Base-by-base conservation (phyloP, 2,113 vertebrate genomes). In the Microtus montanus region DNA sequence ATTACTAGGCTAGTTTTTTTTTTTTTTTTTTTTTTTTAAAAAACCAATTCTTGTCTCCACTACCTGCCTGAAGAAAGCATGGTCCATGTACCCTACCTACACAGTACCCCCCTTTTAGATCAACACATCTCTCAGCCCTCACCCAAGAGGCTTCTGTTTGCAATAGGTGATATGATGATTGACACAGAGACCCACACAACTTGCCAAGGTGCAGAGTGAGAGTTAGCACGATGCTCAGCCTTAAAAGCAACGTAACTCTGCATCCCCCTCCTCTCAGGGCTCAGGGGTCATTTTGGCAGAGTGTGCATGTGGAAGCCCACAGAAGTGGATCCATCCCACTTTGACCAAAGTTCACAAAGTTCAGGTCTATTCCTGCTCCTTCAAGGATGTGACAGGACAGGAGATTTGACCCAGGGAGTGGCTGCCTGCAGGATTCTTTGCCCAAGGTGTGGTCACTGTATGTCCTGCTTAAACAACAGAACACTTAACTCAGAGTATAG, bases 361-460 rank as follows among this genome's bases (percentile, higher is more conserved):
- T 58, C 58, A 58, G 58, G 19, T 0, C 58, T 58, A 20, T 58
- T 58, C 19, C 19, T 58, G 58, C 58, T 58, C 58, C 14, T 58
- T 58, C 19, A 58, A 58, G 19, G 58, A 58, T 58, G 58, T 58
- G 58, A 20, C 58, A 58, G 58, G 58, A 58, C 58, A 20, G 19
- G 6, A 58, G 19, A 19, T 58, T 58, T 58, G 5, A 58, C 6
- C 19, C 58, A 58, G 19, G 19, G 58, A 58, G 58, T 7, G 58
- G 17, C 0, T 58, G 54, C 17, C 5, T 58, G 5, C 17, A 0
- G 17, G 19, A 58, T 58, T 1, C 19, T 58, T 58, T 0, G 58
- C 19, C 19, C 7, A 58, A 58, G 58, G 1, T 58, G 58, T 58
- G 58, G 58, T 58, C 19, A 7, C 19, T 58, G 6, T 20, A 2